These are phyloP conservation scores for Patella pellucida DNA, from an alignment of 2,888 invertebrate genomes.

Conservation along the genomic window DNA sequence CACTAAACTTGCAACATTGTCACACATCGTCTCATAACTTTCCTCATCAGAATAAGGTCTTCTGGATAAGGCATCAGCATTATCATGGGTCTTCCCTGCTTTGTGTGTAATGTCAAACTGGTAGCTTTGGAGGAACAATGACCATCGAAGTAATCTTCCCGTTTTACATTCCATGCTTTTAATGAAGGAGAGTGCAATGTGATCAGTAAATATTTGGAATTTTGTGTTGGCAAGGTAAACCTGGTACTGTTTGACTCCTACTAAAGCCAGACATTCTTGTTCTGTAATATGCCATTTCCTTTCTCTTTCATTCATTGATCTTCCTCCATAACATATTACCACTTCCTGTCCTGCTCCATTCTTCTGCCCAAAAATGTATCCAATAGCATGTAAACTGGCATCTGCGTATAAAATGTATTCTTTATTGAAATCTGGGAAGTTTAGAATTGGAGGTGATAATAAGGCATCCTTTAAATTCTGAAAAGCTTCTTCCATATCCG, in stretches of 20 bases:
- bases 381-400: constrained; percentile 32
- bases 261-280: constrained; percentile 37
- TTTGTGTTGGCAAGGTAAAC: constrained; percentile 35
- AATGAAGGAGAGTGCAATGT: constrained; percentile 36
- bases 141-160: constrained; percentile 32
- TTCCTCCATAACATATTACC: constrained; percentile 38
- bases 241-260: constrained; percentile 37
- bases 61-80: constrained; percentile 32
- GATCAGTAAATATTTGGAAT: constrained; percentile 41
- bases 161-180: constrained; percentile 31
- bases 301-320: constrained; percentile 31
- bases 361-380: constrained; percentile 33
- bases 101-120: constrained; percentile 18
- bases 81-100: constrained; percentile 25
- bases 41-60: constrained; percentile 17
- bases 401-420: constrained; percentile 34
- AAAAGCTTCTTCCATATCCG: constrained; percentile 31
- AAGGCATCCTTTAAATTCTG: constrained; percentile 25
- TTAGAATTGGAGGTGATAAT: constrained; percentile 33
- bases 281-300: constrained; percentile 33
- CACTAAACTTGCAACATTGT: no score
- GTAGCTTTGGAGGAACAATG: constrained; percentile 19
- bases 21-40: not conserved
- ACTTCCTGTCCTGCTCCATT: constrained; percentile 30
- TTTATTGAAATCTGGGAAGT: constrained; percentile 34